Percentiles rank a stretch among this genome's conserved stretches.
These are phyloP conservation scores for Heliothis peltigera DNA, from an alignment of 2,888 invertebrate species.

Conservation along the genomic window DNA sequence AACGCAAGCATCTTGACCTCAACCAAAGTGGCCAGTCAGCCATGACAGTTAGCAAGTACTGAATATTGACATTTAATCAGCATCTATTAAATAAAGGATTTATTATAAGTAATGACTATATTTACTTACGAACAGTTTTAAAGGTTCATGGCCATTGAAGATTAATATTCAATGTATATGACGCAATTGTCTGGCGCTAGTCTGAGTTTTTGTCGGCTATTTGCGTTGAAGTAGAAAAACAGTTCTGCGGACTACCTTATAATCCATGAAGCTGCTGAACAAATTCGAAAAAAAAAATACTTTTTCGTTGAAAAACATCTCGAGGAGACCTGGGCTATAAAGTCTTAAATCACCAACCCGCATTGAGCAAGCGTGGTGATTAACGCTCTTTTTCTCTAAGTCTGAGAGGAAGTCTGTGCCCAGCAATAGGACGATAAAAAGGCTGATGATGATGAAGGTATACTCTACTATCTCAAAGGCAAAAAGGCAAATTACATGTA, in stretches of 20 bases:
- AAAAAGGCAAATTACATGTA: no score
- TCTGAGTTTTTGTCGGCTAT: slow-evolving; percentile 3
- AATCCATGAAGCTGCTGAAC: not conserved
- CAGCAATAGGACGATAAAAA: no score
- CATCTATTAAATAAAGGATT: slow-evolving; percentile 12
- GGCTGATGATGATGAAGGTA: no score
- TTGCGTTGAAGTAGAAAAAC: not conserved
- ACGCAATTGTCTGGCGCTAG: not conserved
- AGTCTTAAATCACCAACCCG: no score
- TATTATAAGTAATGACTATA: not conserved
- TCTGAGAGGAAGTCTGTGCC: no score
- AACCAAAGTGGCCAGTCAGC: slow-evolving; percentile 8
- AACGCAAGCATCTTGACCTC: slow-evolving; percentile 36
- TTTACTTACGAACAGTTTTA: not conserved
- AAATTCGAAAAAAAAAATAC: not conserved
- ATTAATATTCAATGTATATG: slow-evolving; percentile 6
- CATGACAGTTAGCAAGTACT: slow-evolving; percentile 17
- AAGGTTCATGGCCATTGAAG: slow-evolving; percentile 7
- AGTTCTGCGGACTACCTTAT: no score
- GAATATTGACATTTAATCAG: slow-evolving; percentile 48
- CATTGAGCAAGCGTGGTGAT: no score
- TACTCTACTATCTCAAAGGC: no score
- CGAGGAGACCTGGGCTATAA: no score
- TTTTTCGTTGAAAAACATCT: no score
- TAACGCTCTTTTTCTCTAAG: no score